phyloP scores from a whole-genome alignment of 2,797 vertebrate genomes.

The Geotrypetes seraphini region DNA sequence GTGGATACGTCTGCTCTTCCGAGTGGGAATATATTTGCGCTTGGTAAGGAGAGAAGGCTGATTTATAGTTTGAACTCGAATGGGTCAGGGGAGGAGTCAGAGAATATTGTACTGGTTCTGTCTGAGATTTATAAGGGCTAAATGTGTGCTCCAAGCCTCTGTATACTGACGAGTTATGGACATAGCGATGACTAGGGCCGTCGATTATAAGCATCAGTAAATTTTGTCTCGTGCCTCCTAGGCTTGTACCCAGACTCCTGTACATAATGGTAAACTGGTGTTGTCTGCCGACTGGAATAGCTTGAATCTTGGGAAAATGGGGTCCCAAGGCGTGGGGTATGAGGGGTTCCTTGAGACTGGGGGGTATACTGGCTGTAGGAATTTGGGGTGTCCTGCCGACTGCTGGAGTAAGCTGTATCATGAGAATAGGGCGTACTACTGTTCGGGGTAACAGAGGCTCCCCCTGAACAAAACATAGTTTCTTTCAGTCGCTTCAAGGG shows the following conservation, averaged over 20 bases:
- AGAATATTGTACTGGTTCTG: constrained; percentile 63
- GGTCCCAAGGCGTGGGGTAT: constrained; percentile 81
- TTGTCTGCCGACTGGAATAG: constrained; percentile 89
- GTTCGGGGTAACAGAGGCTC: constrained; percentile 69
- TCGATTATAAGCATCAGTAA: constrained; percentile 91
- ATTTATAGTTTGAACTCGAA: constrained; percentile 63
- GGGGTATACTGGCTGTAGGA: constrained; percentile 81
- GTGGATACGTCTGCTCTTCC: constrained; percentile 42
- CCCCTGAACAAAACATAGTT: constrained; percentile 52
- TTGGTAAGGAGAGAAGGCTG: constrained; percentile 85
- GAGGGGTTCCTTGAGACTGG: constrained; percentile 84
- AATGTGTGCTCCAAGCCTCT: constrained; percentile 52
- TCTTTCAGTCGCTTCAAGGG: constrained; percentile 83
- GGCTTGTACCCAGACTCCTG: constrained; percentile 78
- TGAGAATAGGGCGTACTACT: constrained; percentile 82
- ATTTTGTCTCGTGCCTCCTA: constrained; percentile 82
- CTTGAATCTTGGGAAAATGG: constrained; percentile 94
- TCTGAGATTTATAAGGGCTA: constrained; percentile 49
- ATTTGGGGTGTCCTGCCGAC: constrained; percentile 86
- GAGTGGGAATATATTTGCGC: constrained; percentile 61
- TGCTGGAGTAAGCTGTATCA: constrained; percentile 92
- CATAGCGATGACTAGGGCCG: constrained; percentile 83
- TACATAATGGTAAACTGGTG: constrained; percentile 77
- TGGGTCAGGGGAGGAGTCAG: constrained; percentile 65
- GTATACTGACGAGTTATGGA: constrained; percentile 64